Conservation (phyloP, 2,113 vertebrate genomes). For the Eulemur rufifrons region DNA sequence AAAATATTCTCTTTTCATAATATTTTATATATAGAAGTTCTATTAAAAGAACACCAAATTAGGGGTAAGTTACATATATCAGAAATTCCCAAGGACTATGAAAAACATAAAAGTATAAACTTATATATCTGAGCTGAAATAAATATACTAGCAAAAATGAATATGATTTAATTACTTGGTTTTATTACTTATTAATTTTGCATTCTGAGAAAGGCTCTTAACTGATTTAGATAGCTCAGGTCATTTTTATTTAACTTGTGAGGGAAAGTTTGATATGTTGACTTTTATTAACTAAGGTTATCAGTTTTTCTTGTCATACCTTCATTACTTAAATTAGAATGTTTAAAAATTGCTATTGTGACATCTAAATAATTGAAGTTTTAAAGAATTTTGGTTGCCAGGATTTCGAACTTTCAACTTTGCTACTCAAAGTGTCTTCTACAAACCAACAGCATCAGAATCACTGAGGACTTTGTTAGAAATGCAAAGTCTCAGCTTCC, state of each 20-base stretch:
- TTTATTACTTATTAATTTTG: neutral
- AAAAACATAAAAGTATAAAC: neutral
- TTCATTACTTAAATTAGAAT: neutral
- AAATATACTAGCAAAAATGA: conserved; percentile 15
- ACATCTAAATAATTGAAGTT: neutral
- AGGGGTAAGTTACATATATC: neutral
- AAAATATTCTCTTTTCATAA: neutral
- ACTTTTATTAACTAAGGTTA: neutral
- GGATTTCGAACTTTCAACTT: neutral
- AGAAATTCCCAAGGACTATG: neutral
- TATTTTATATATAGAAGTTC: conserved; percentile 10
- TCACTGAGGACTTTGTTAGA: neutral
- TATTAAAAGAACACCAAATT: neutral
- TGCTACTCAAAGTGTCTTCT: neutral
- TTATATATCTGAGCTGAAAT: neutral
- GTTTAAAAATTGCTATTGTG: neutral
- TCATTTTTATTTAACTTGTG: conserved; percentile 18
- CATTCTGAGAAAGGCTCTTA: neutral
- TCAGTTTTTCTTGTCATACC: neutral
- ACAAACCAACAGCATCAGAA: neutral
- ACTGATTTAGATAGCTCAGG: neutral
- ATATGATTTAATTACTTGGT: neutral
- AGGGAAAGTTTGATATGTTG: conserved; percentile 7
- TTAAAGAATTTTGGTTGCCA: conserved; percentile 9
- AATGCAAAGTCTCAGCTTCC: neutral